These are phyloP conservation scores for Macropodus opercularis DNA, from an alignment of 2,797 vertebrate genomes.

Conservation along the genomic window DNA sequence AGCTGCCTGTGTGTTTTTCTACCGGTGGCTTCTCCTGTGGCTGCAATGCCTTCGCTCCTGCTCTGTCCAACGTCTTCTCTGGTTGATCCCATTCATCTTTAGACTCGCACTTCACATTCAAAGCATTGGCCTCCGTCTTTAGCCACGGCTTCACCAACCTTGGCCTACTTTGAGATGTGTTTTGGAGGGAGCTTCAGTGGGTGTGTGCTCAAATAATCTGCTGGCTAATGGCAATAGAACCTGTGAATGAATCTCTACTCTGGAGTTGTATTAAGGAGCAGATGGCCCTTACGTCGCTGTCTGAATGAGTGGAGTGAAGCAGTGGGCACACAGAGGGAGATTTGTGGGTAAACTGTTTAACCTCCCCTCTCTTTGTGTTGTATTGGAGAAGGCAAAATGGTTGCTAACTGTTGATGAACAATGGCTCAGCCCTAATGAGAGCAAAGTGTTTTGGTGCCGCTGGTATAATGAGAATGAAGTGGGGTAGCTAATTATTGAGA, in stretches of 20 bases:
- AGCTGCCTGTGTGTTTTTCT: constrained; percentile 51
- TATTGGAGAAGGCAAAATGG: constrained; percentile 73
- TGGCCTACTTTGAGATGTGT: constrained; percentile 53
- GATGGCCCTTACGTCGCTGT: constrained; percentile 78
- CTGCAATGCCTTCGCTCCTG: constrained; percentile 32
- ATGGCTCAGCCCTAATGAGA: constrained; percentile 69
- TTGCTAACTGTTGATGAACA: constrained; percentile 68
- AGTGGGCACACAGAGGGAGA: constrained; percentile 74
- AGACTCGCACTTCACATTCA: constrained; percentile 53
- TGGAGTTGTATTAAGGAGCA: constrained; percentile 72
- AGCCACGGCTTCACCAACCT: constrained; percentile 40
- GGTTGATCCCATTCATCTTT: constrained; percentile 60
- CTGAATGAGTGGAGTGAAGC: constrained; percentile 75
- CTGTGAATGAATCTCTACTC: constrained; percentile 66
- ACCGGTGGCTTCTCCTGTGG: constrained; percentile 32
- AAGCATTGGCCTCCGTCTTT: constrained; percentile 47
- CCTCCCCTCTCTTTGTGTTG: constrained; percentile 74
- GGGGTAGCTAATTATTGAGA: constrained; percentile 68
- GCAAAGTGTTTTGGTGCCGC: constrained; percentile 70
- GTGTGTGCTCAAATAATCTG: constrained; percentile 72
- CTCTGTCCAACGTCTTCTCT: constrained; percentile 57
- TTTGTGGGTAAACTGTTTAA: constrained; percentile 81
- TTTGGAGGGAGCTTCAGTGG: constrained; percentile 56
- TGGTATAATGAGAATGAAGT: constrained; percentile 74
- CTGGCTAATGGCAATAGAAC: constrained; percentile 68